Evolutionary conservation across 2,113 vertebrate genomes (phyloP).

Genomic region (Lepidothrix coronata): DNA sequence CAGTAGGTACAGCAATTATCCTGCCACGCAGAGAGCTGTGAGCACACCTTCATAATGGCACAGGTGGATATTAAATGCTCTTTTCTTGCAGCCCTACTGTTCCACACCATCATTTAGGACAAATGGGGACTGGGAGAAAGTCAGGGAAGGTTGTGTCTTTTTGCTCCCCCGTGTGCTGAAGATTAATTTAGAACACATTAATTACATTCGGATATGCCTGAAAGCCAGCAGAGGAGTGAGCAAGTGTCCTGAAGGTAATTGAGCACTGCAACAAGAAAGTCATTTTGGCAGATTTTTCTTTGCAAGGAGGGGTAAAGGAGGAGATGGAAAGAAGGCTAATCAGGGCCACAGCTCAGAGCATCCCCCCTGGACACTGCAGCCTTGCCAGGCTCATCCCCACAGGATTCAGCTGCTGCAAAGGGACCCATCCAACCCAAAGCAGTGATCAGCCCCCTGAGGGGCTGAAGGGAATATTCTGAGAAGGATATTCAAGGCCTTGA

Average conservation of each 20-base stretch:
- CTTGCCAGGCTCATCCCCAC: rapidly evolving
- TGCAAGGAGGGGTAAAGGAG: too few species aligned
- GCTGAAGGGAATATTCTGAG: rapidly evolving
- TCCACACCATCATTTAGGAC: not conserved
- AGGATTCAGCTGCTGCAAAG: not conserved
- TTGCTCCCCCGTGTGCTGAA: not conserved
- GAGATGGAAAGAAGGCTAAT: not conserved
- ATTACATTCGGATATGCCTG: constrained; percentile 51
- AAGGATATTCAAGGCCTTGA: not conserved
- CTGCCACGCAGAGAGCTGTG: not conserved
- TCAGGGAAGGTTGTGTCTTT: not conserved
- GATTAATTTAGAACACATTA: constrained; percentile 55
- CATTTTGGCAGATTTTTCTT: not conserved
- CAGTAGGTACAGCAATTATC: not conserved
- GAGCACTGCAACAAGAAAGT: not conserved
- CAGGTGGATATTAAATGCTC: not conserved
- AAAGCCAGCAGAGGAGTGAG: not conserved
- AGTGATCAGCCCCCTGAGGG: not conserved
- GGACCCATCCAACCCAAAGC: not conserved
- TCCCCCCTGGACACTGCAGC: not conserved
- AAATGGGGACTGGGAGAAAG: not conserved
- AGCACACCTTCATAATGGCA: not conserved
- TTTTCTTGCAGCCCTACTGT: not conserved
- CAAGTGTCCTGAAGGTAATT: not conserved
- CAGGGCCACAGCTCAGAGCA: not conserved